Base-by-base conservation (phyloP, 2,888 invertebrate genomes). In the Strigamia crassipes region DNA sequence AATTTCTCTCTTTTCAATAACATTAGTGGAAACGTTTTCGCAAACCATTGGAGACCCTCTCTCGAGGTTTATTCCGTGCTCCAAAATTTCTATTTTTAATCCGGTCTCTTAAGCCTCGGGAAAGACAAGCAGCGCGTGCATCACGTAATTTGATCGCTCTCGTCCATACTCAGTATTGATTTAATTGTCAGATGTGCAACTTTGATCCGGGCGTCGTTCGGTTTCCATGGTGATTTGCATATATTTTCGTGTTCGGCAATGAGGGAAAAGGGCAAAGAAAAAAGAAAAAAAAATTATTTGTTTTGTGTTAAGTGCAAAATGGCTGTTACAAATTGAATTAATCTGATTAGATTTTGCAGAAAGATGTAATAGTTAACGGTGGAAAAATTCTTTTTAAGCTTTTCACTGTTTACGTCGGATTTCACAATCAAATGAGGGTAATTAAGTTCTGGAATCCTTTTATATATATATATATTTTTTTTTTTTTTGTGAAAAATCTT, bases 161-260 rank as follows among this genome's bases (percentile, higher is more conserved):
- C 73, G 27, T 73, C 73, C 73, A 73, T 73, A 73, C 73, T 73
- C 73, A 31, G 73, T 73, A 73, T 73, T 73, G 73, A 73, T 73
- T 73, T 73, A 73, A 73, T 73, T 73, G 73, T 73, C 73, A 73
- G 73, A 73, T 73, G 73, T 73, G 73, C 73, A 73, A 73, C 27
- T 73, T 73, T 73, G 73, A 73, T 73, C 73, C 73, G 27, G n/a
- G 27, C 31, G 73, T 73, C 73, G 73, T 73, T 73, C 2, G 15
- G 73, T 73, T 73, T 73, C 73, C 73, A 73, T 73, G 73, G 73
- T 73, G 73, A 73, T 73, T 73, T 73, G 73, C 73, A 73, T 73
- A 73, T 15, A 73, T 73, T 73, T 73, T 73, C 73, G 15, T 23
- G 73, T 73, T 73, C 73, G 31, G 9, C 8, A 15, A 27, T 13